These are phyloP conservation scores for Indicator maculatus DNA, from an alignment of 2,113 vertebrate genomes.

Conservation along the genomic window DNA sequence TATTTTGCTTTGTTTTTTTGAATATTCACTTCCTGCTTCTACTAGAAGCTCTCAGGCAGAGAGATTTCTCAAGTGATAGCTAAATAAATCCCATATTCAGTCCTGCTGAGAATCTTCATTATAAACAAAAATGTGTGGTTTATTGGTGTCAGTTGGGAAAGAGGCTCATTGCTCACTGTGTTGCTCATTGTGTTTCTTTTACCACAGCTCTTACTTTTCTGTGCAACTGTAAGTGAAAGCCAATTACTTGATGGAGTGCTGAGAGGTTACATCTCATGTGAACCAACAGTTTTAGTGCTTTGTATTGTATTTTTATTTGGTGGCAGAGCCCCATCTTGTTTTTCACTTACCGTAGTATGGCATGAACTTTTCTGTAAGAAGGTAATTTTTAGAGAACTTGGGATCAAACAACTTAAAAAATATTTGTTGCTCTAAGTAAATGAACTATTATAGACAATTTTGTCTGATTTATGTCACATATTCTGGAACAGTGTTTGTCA, in stretches of 20 bases:
- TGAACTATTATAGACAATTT: neutral
- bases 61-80: constrained; percentile 61
- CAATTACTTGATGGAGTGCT: constrained; percentile 3
- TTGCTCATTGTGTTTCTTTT: neutral
- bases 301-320: neutral
- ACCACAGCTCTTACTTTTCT: constrained; percentile 25
- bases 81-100: constrained; percentile 43
- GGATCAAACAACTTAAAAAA: neutral
- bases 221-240: neutral
- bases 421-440: neutral
- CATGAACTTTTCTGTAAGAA: neutral
- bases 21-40: constrained; percentile 61
- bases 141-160: constrained; percentile 22
- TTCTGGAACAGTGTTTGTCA: neutral
- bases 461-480: neutral
- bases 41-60: constrained; percentile 50
- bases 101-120: constrained; percentile 3
- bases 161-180: neutral
- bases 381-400: neutral
- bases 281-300: neutral
- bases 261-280: neutral
- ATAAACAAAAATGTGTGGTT: constrained; percentile 38
- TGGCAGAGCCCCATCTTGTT: constrained; percentile 19
- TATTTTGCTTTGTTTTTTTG: neutral
- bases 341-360: neutral